A percentile compares a stretch with the other conserved stretches of the same genome.
Evolutionary conservation across 2,113 vertebrate genomes (phyloP).

Genomic region (Eudyptes chrysolophus): DNA sequence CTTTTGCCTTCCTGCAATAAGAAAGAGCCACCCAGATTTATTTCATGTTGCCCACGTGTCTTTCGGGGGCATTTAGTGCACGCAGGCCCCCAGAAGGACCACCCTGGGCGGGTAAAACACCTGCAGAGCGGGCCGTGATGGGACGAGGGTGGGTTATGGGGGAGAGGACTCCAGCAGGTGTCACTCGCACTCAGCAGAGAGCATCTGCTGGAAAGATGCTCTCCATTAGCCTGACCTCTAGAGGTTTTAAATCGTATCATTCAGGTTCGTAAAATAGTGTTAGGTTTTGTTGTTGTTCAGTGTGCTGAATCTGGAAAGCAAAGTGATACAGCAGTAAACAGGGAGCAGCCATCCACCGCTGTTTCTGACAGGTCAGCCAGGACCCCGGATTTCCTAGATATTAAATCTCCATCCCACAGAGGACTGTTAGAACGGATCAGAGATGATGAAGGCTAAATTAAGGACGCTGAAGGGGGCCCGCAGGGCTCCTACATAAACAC

Average conservation of each 20-base stretch:
- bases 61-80: not conserved
- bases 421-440: not conserved
- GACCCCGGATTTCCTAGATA: not conserved
- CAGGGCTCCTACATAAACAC: not conserved
- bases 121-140: not conserved
- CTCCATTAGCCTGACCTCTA: not conserved
- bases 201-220: not conserved
- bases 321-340: not conserved
- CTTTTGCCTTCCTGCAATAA: not conserved
- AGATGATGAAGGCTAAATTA: not conserved
- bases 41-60: not conserved
- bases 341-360: not conserved
- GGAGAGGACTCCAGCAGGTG: constrained; percentile 46
- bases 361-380: not conserved
- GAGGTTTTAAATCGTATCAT: not conserved
- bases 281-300: not conserved
- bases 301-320: not conserved
- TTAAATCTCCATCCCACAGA: not conserved
- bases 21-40: not conserved
- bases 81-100: not conserved
- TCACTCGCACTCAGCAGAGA: constrained; percentile 39
- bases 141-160: not conserved
- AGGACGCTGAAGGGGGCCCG: not conserved
- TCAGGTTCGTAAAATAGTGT: not conserved
- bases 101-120: not conserved